Percentiles rank a stretch among this genome's conserved stretches.
phyloP scores from a whole-genome alignment of 1,140 invertebrate species.

The Lasioglossum albipes region DNA sequence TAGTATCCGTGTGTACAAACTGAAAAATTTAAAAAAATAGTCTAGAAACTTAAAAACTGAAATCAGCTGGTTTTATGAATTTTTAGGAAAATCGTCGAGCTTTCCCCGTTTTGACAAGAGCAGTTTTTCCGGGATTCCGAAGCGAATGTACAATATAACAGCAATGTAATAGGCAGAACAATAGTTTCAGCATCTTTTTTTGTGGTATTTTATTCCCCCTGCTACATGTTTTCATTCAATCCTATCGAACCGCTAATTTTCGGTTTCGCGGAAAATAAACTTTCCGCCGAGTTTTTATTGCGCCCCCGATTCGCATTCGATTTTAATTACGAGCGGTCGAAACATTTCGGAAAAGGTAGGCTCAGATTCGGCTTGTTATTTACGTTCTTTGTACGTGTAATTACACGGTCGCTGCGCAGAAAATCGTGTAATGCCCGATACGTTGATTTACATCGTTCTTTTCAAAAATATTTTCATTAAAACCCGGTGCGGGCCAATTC shows the following conservation, averaged over 20 bases:
- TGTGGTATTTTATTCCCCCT: not conserved
- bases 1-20: too few species aligned
- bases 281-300: not conserved
- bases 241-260: not conserved
- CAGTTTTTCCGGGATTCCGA: too few species aligned
- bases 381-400: not conserved
- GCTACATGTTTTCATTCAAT: not conserved
- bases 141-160: too few species aligned
- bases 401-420: not conserved
- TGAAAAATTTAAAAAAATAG: too few species aligned
- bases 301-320: not conserved
- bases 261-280: not conserved
- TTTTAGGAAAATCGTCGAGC: too few species aligned
- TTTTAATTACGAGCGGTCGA: conserved; percentile 12
- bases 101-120: too few species aligned
- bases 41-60: too few species aligned
- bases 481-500: not conserved
- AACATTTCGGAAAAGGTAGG: not conserved
- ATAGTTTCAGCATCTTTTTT: not conserved
- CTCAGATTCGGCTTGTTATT: not conserved
- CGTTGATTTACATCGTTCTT: too few species aligned
- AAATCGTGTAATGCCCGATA: not conserved
- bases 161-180: too few species aligned
- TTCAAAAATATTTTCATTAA: not conserved
- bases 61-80: too few species aligned